Evolutionary conservation across 2,888 invertebrate genomes (phyloP).

Genomic region (Beris chalybata): DNA sequence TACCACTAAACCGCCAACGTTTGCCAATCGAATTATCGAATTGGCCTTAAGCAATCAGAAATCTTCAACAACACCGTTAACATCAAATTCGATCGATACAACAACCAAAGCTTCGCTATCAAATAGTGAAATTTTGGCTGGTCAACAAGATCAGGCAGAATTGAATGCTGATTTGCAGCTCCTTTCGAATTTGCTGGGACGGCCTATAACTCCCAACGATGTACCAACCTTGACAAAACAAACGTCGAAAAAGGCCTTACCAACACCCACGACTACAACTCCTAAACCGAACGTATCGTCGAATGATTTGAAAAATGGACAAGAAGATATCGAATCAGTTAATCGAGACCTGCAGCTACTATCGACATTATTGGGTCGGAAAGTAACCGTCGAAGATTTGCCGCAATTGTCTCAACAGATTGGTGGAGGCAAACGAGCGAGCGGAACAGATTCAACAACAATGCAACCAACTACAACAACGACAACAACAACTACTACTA

Average conservation of each 20-base stretch:
- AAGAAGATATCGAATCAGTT: slow-evolving; percentile 37
- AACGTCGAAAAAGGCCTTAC: slow-evolving; percentile 46
- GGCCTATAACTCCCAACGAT: slow-evolving; percentile 44
- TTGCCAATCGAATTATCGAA: slow-evolving; percentile 62
- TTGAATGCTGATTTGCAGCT: slow-evolving; percentile 45
- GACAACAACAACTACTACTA: slow-evolving; percentile 40
- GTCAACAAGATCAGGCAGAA: slow-evolving; percentile 43
- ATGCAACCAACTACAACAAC: slow-evolving; percentile 35
- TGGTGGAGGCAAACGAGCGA: slow-evolving; percentile 42
- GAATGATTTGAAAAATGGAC: slow-evolving; percentile 41
- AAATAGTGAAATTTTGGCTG: slow-evolving; percentile 37
- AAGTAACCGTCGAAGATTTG: slow-evolving; percentile 39
- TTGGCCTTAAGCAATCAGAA: slow-evolving; percentile 57
- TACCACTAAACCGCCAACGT: slow-evolving; percentile 44
- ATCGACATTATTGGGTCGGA: slow-evolving; percentile 41
- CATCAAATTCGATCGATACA: slow-evolving; percentile 47
- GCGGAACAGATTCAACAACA: slow-evolving; percentile 37
- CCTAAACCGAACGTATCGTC: slow-evolving; percentile 42
- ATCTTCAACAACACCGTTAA: slow-evolving; percentile 40
- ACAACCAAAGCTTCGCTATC: slow-evolving; percentile 48
- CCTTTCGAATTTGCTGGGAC: slow-evolving; percentile 44
- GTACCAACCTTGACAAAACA: slow-evolving; percentile 42
- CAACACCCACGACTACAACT: slow-evolving; percentile 50
- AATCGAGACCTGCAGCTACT: slow-evolving; percentile 41
- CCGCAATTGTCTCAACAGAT: slow-evolving; percentile 45